Conservation (phyloP, 2,888 invertebrate genomes). For the Shargacucullia verbasci region DNA sequence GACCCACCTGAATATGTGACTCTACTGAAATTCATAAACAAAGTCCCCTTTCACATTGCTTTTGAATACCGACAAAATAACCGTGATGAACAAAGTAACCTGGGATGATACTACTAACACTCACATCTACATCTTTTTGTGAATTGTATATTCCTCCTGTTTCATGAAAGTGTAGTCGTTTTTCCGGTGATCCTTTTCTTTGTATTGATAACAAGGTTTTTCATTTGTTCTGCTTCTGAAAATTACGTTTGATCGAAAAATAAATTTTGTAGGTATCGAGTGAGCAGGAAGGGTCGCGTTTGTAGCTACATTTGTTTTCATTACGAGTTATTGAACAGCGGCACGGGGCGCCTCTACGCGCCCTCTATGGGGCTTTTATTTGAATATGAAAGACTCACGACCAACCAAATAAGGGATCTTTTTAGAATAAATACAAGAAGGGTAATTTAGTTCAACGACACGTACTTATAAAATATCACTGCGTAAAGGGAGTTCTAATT, state of each 20-base stretch:
- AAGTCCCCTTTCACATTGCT: conserved; percentile 52
- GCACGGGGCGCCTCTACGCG: conserved; percentile 64
- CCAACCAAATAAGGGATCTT: conserved; percentile 46
- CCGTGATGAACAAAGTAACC: conserved; percentile 23
- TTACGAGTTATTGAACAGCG: conserved; percentile 78
- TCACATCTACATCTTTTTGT: conserved; percentile 1
- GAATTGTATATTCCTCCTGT: conserved; percentile 14
- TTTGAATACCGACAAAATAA: conserved; percentile 37
- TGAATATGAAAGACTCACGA: conserved; percentile 68
- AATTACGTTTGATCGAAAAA: conserved; percentile 74
- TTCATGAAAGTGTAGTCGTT: conserved; percentile 16
- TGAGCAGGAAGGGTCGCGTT: conserved; percentile 76
- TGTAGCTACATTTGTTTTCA: conserved; percentile 81
- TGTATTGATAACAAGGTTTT: conserved; percentile 50
- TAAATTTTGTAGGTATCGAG: conserved; percentile 68
- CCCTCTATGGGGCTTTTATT: conserved; percentile 69
- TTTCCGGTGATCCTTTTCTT: conserved; percentile 45
- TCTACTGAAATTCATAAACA: conserved; percentile 67
- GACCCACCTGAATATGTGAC: conserved; percentile 67
- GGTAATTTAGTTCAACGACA: conserved; percentile 29
- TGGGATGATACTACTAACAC: neutral
- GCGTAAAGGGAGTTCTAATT: conserved; percentile 16
- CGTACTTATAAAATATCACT: conserved; percentile 19
- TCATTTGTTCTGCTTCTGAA: conserved; percentile 62
- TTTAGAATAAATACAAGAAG: conserved; percentile 39